Evolutionary conservation across 2,888 invertebrate species (phyloP).

Genomic region (Melipona beecheii): DNA sequence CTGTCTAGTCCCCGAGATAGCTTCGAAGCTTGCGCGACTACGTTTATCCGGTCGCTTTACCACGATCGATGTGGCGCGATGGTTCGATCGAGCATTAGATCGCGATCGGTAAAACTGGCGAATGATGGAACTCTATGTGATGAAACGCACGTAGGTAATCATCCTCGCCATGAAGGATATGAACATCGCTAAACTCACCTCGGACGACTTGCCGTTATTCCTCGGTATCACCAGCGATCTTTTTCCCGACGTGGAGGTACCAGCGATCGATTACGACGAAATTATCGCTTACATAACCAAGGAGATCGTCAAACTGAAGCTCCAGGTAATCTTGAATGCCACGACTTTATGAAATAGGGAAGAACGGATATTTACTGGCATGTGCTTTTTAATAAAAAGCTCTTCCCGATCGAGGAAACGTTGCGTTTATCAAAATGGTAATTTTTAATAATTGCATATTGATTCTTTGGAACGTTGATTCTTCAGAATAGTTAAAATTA

Average conservation of each 20-base stretch:
- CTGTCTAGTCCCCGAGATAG: neutral
- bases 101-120: constrained; percentile 11
- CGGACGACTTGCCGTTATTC: constrained; percentile 94
- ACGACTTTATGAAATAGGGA: neutral
- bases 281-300: constrained; percentile 86
- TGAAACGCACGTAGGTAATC: constrained; percentile 85
- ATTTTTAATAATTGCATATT: constrained; percentile 15
- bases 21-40: neutral
- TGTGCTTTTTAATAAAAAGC: constrained; percentile 1
- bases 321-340: constrained; percentile 85
- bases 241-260: constrained; percentile 91
- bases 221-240: constrained; percentile 94
- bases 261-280: constrained; percentile 91
- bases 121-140: constrained; percentile 11
- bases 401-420: constrained; percentile 27
- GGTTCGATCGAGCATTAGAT: neutral
- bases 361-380: constrained; percentile 29
- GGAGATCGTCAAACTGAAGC: constrained; percentile 88
- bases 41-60: neutral
- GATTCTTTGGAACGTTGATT: neutral
- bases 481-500: too few species aligned
- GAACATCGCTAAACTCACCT: constrained; percentile 94
- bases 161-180: constrained; percentile 95
- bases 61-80: neutral
- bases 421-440: neutral